phyloP scores from a whole-genome alignment of 2,888 invertebrate species.

The Leistus spinibarbis region DNA sequence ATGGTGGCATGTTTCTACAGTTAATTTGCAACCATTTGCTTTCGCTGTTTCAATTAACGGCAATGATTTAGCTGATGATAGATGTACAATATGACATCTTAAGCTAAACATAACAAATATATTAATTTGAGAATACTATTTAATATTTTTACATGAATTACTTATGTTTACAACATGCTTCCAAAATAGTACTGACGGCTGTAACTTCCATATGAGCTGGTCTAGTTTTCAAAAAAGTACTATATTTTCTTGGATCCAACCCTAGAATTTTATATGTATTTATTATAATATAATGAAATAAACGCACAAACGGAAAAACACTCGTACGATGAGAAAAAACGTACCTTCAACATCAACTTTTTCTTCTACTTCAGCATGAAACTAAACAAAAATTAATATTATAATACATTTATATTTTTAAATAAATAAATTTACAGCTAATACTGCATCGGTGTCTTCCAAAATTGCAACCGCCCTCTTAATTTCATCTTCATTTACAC shows the following conservation, averaged over 20 bases:
- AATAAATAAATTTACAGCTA: constrained; percentile 63
- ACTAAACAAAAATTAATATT: constrained; percentile 58
- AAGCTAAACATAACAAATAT: constrained; percentile 55
- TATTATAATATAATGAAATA: neutral
- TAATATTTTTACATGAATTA: constrained; percentile 49
- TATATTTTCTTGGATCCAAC: constrained; percentile 65
- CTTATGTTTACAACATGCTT: constrained; percentile 64
- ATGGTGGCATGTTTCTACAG: constrained; percentile 77
- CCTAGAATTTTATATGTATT: constrained; percentile 17
- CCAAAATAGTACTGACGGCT: constrained; percentile 66
- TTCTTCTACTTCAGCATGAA: constrained; percentile 72
- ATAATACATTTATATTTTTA: neutral
- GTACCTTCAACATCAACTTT: constrained; percentile 44
- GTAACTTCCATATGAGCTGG: constrained; percentile 71
- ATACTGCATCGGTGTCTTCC: constrained; percentile 64
- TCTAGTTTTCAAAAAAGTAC: constrained; percentile 67
- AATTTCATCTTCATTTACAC: constrained; percentile 64
- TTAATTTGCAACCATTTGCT: constrained; percentile 62
- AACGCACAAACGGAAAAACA: too few species aligned
- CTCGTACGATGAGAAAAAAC: too few species aligned
- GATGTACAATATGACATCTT: constrained; percentile 71
- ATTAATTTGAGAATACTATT: neutral
- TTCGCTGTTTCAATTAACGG: constrained; percentile 64
- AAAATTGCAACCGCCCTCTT: constrained; percentile 64
- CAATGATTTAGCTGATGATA: constrained; percentile 67